Evolutionary conservation across 2,888 invertebrate species (phyloP).

Genomic region (Diachrysia chrysitis): DNA sequence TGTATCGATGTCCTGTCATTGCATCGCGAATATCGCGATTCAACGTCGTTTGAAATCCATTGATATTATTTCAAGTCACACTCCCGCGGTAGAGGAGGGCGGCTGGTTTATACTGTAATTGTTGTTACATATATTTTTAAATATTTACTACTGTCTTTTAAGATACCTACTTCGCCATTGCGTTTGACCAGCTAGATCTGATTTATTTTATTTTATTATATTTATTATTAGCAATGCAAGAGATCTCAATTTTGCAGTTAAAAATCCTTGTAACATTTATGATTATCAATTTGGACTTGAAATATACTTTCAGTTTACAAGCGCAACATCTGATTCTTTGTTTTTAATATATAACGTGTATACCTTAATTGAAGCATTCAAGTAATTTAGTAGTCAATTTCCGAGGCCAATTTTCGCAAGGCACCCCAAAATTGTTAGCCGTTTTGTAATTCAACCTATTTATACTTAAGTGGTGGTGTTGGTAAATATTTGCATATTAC

Average conservation of each 20-base stretch:
- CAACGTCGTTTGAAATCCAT: slow-evolving; percentile 20
- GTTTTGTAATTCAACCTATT: slow-evolving; percentile 52
- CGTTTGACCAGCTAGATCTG: not conserved
- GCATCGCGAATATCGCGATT: slow-evolving; percentile 8
- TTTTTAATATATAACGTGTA: slow-evolving; percentile 22
- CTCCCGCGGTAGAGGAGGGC: slow-evolving; percentile 29
- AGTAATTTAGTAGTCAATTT: slow-evolving; percentile 32
- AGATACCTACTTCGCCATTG: not conserved
- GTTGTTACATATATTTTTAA: not conserved
- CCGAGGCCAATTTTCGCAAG: slow-evolving; percentile 59
- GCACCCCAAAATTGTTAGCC: slow-evolving; percentile 48
- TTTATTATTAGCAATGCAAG: too few relatives aligned
- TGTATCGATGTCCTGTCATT: slow-evolving; percentile 28
- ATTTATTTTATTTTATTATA: not conserved
- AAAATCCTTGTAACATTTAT: not conserved
- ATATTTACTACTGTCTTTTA: slow-evolving; percentile 27
- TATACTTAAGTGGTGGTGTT: slow-evolving; percentile 54
- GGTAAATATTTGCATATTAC: slow-evolving; percentile 52
- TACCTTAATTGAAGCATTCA: slow-evolving; percentile 6
- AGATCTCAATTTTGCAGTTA: not conserved
- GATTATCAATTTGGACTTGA: not conserved
- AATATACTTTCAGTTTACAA: not conserved
- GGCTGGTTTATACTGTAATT: slow-evolving; percentile 29
- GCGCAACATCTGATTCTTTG: slow-evolving; percentile 3
- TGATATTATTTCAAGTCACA: slow-evolving; percentile 26